A percentile compares a stretch with the other conserved stretches of the same genome.
phyloP scores from a whole-genome alignment of 2,888 invertebrate genomes.

The Pollenia griseotomentosa region DNA sequence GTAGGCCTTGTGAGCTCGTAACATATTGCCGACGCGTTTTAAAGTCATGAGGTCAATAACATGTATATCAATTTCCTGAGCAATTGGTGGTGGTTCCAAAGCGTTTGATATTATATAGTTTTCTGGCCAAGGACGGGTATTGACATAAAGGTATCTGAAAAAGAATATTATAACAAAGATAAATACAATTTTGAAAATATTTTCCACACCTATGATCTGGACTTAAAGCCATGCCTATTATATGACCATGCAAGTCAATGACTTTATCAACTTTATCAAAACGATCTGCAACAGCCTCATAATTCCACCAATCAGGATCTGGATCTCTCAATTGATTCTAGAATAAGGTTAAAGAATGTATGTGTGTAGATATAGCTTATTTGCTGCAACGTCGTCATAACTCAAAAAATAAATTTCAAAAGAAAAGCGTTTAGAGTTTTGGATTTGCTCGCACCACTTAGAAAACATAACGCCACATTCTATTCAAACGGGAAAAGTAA shows the following conservation, averaged over 20 bases:
- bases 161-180: neutral
- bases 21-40: slow-evolving; percentile 90
- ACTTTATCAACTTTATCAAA: slow-evolving; percentile 91
- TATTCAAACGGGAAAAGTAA: too few species aligned
- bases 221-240: slow-evolving; percentile 93
- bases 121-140: slow-evolving; percentile 92
- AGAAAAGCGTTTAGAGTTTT: too few species aligned
- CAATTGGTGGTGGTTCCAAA: slow-evolving; percentile 92
- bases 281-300: slow-evolving; percentile 88
- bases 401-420: too few species aligned
- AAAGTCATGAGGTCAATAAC: slow-evolving; percentile 92
- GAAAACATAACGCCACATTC: too few species aligned
- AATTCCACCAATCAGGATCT: slow-evolving; percentile 89
- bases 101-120: slow-evolving; percentile 90
- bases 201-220: slow-evolving; percentile 88
- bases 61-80: slow-evolving; percentile 94
- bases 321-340: slow-evolving; percentile 83
- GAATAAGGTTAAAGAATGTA: neutral
- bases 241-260: slow-evolving; percentile 93
- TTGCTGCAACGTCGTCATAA: too few species aligned
- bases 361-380: too few species aligned
- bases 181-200: neutral
- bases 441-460: too few species aligned
- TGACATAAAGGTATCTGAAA: slow-evolving; percentile 90
- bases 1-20: slow-evolving; percentile 91